Conservation (phyloP, 2,888 invertebrate genomes). For the Nezara viridula region DNA sequence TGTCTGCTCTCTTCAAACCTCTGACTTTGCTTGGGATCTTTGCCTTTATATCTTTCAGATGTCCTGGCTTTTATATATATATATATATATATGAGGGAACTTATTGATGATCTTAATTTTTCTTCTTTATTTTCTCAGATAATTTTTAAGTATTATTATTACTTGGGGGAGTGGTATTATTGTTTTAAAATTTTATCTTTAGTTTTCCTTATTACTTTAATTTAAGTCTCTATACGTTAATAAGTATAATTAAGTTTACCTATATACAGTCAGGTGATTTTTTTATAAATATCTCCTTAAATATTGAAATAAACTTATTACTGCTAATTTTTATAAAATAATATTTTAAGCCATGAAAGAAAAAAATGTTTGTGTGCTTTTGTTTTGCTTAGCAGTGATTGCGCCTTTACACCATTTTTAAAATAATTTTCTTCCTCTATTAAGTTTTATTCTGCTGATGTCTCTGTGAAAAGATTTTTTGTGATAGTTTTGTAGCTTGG, state of each 20-base stretch:
- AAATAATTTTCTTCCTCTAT: too few species aligned
- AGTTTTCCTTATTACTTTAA: neutral
- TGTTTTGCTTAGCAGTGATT: too few species aligned
- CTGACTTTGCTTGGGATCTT: constrained; percentile 35
- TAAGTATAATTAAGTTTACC: neutral
- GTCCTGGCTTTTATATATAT: neutral
- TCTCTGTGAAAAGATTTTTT: too few species aligned
- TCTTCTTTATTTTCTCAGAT: neutral
- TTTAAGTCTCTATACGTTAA: neutral
- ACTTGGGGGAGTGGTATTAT: neutral
- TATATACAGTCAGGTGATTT: neutral
- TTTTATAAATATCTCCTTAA: too few species aligned
- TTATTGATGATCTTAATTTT: neutral
- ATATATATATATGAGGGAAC: too few species aligned
- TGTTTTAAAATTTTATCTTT: neutral
- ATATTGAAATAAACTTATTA: too few species aligned
- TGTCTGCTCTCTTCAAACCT: constrained; percentile 42
- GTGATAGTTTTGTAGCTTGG: too few species aligned
- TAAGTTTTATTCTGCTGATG: too few species aligned
- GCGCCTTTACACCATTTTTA: too few species aligned
- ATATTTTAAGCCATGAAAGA: too few species aligned
- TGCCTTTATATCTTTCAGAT: constrained; percentile 19
- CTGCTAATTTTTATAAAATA: too few species aligned
- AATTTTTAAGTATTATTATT: neutral
- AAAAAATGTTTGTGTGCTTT: too few species aligned